Evolutionary conservation across 2,888 invertebrate species (phyloP).

Genomic region (Nephrotoma guestfalica): DNA sequence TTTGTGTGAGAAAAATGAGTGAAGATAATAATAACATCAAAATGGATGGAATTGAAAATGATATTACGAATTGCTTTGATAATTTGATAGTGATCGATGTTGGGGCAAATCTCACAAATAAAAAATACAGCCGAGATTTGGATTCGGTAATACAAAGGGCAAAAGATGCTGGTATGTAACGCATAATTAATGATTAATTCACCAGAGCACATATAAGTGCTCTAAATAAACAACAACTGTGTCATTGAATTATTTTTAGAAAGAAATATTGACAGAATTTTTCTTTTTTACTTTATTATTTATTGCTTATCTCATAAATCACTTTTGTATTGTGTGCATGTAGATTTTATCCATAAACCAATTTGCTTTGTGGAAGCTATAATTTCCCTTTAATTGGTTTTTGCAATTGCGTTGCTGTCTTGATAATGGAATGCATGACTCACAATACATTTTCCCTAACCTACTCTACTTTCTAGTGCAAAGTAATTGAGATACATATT

Average conservation of each 20-base stretch:
- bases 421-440: neutral
- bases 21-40: constrained; percentile 14
- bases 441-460: neutral
- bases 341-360: neutral
- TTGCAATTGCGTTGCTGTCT: neutral
- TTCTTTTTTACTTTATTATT: neutral
- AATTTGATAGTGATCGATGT: constrained; percentile 85
- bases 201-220: neutral
- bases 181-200: neutral
- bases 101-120: constrained; percentile 86
- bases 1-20: constrained; percentile 12
- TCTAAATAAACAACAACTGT: constrained; percentile 5
- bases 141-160: constrained; percentile 84
- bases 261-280: neutral
- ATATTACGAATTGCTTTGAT: constrained; percentile 71
- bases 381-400: neutral
- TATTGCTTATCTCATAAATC: neutral
- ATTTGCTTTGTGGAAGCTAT: neutral
- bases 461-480: neutral
- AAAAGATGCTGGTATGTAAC: constrained; percentile 65
- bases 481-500: neutral
- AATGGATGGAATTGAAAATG: constrained; percentile 16
- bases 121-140: constrained; percentile 82
- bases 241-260: neutral
- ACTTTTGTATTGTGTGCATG: neutral